Percentiles rank a stretch among this genome's conserved stretches.
phyloP scores from a whole-genome alignment of 1,140 invertebrate species.

The Drosophila santomea region DNA sequence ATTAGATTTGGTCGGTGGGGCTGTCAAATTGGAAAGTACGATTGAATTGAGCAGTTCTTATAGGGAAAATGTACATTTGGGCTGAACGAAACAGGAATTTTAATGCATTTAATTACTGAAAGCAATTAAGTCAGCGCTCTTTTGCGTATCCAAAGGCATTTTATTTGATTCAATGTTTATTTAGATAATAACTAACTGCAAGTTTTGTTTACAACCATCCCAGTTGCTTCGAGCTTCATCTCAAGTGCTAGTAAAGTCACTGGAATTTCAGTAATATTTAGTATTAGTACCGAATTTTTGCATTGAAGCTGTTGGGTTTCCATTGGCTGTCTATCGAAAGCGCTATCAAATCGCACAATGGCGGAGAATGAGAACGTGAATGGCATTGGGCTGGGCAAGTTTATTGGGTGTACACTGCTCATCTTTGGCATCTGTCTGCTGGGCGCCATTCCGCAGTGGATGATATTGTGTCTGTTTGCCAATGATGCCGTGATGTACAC shows the following conservation, averaged over 20 bases:
- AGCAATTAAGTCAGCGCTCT: no score
- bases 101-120: no score
- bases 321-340: background rate
- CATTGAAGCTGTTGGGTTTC: background rate
- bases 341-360: background rate
- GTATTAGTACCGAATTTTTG: background rate
- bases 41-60: background rate
- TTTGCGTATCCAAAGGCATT: no score
- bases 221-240: background rate
- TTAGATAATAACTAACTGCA: no score
- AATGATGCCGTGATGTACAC: slow-evolving; percentile 23
- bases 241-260: background rate
- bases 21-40: slow-evolving; percentile 25
- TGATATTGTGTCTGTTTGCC: slow-evolving; percentile 22
- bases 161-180: no score
- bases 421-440: slow-evolving; percentile 1
- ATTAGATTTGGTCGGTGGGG: slow-evolving; percentile 5
- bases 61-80: no score
- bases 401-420: slow-evolving; percentile 5
- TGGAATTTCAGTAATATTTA: background rate
- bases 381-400: background rate
- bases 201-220: no score
- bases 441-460: slow-evolving; percentile 50
- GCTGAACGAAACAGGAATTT: no score
- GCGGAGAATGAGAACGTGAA: background rate